Conservation (phyloP, 1,140 invertebrate species). For the Listronotus oregonensis region DNA sequence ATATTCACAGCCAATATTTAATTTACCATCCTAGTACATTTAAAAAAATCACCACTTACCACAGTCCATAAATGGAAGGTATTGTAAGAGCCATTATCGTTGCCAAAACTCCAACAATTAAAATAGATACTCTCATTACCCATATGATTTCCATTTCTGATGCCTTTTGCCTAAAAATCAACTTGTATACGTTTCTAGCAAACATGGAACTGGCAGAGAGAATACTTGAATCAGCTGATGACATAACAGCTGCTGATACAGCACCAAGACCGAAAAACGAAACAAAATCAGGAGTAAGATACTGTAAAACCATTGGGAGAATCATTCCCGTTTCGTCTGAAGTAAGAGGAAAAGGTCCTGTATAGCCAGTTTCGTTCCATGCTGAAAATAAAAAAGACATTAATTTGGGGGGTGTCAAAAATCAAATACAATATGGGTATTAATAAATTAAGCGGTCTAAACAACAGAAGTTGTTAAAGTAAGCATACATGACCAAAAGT, state of each 20-base stretch:
- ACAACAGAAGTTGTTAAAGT: too few species aligned
- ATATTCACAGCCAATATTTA: too few species aligned
- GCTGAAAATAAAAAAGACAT: constrained; percentile 62
- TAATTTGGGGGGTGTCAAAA: too few species aligned
- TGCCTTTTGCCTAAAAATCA: constrained; percentile 92
- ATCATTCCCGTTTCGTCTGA: constrained; percentile 87
- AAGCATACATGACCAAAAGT: too few species aligned
- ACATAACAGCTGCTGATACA: constrained; percentile 98
- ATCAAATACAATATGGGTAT: too few species aligned
- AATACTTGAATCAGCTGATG: constrained; percentile 96
- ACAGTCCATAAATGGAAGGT: constrained; percentile 95
- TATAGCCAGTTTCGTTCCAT: constrained; percentile 91
- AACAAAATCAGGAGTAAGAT: constrained; percentile 91
- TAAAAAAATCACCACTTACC: too few species aligned
- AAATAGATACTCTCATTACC: constrained; percentile 94
- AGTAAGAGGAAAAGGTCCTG: constrained; percentile 73
- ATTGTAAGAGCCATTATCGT: constrained; percentile 96
- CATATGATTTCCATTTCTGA: constrained; percentile 97
- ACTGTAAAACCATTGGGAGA: constrained; percentile 94
- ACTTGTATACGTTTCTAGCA: constrained; percentile 95
- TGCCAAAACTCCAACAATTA: constrained; percentile 89
- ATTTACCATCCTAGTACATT: too few species aligned
- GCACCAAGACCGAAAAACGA: constrained; percentile 97
- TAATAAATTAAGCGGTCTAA: too few species aligned
- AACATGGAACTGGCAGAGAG: constrained; percentile 98